phyloP scores from a whole-genome alignment of 2,888 invertebrate species.

The Hemicrepidius hirtus region DNA sequence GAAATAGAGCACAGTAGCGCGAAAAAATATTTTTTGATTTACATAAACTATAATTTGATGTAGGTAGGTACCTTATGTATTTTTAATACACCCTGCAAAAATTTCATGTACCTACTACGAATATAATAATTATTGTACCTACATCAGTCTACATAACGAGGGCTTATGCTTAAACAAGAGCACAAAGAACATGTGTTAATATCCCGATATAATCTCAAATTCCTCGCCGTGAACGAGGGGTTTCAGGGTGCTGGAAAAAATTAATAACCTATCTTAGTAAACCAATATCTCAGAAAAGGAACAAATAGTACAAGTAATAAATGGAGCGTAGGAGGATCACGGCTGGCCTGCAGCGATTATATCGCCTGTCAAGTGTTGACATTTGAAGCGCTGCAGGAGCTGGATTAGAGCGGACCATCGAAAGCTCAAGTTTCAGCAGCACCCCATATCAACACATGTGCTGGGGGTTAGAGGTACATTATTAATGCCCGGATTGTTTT shows the following conservation, averaged over 20 bases:
- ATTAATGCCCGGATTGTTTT: constrained; percentile 48
- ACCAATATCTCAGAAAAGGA: constrained; percentile 55
- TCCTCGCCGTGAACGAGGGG: background rate
- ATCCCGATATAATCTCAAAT: constrained; percentile 1
- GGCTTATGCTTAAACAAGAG: no score
- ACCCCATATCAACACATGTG: constrained; percentile 50
- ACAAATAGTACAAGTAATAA: constrained; percentile 62
- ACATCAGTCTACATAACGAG: no score
- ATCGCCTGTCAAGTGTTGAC: constrained; percentile 66
- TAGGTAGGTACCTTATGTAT: no score
- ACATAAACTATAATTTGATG: no score
- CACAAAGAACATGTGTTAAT: background rate
- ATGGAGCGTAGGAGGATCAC: constrained; percentile 63
- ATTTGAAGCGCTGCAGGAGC: constrained; percentile 63
- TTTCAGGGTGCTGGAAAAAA: constrained; percentile 32
- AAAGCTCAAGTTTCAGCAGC: constrained; percentile 52
- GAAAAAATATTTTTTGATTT: no score
- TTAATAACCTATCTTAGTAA: constrained; percentile 47
- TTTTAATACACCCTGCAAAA: no score
- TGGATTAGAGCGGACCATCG: constrained; percentile 60
- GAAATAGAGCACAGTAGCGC: no score
- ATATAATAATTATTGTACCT: no score
- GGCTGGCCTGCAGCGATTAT: constrained; percentile 63
- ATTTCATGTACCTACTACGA: no score
- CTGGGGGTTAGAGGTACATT: constrained; percentile 40